Conservation (phyloP, 2,888 invertebrate species). For the Latrodectus hesperus region DNA sequence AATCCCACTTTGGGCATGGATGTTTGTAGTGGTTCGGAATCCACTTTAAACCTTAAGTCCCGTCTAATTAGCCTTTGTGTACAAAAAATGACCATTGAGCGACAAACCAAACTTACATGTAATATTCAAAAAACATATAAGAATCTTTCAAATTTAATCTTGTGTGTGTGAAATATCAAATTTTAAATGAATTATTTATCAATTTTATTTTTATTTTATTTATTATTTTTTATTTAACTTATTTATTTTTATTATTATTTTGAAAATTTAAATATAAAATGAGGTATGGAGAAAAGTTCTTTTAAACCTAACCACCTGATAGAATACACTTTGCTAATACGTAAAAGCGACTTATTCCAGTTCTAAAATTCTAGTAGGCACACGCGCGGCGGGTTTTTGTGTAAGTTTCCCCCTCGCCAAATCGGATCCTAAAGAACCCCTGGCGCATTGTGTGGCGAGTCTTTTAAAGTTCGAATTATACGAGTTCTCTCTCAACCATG, state of each 20-base stretch:
- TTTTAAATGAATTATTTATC: not conserved
- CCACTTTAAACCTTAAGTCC: too few relatives aligned
- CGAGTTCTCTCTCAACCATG: slow-evolving; percentile 58
- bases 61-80: too few relatives aligned
- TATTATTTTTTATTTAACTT: not conserved
- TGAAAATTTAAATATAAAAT: not conserved
- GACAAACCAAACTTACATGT: too few relatives aligned
- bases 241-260: too few relatives aligned
- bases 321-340: not conserved
- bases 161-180: not conserved
- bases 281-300: too few relatives aligned
- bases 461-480: slow-evolving; percentile 58
- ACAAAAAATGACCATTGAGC: too few relatives aligned
- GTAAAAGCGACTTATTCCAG: not conserved
- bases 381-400: slow-evolving; percentile 36
- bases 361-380: slow-evolving; percentile 10
- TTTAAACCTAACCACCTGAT: not conserved
- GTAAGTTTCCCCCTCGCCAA: slow-evolving; percentile 12
- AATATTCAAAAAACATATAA: too few relatives aligned
- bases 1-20: too few relatives aligned
- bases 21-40: too few relatives aligned
- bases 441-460: slow-evolving; percentile 44
- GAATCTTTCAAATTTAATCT: not conserved
- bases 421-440: slow-evolving; percentile 2
- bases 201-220: not conserved